These are phyloP conservation scores for Melolontha melolontha DNA, from an alignment of 2,888 invertebrate species.

Conservation along the genomic window DNA sequence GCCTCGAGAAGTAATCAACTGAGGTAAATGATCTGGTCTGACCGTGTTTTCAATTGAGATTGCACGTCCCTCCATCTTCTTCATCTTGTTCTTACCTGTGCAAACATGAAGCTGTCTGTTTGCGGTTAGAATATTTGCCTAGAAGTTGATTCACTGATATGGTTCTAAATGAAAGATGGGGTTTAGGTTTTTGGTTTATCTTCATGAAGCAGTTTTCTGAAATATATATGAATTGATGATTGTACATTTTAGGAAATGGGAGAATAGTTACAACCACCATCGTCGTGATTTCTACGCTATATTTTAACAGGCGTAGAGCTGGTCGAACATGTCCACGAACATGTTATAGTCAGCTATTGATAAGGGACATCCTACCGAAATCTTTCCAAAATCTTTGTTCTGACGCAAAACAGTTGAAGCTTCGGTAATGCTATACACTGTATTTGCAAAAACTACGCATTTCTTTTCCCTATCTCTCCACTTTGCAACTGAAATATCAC, in stretches of 20 bases:
- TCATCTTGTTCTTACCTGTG: too few species aligned
- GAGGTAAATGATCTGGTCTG: too few species aligned
- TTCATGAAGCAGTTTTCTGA: too few species aligned
- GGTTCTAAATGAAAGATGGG: too few species aligned
- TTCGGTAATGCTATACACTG: conserved; percentile 23
- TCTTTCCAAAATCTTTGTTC: background rate
- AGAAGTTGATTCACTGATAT: conserved; percentile 1
- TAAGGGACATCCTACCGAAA: conserved; percentile 35
- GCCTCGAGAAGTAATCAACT: too few species aligned
- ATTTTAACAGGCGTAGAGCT: conserved; percentile 22
- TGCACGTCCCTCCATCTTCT: too few species aligned
- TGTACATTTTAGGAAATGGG: conserved; percentile 16
- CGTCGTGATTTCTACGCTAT: conserved; percentile 6
- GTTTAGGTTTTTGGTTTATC: too few species aligned
- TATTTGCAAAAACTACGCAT: conserved; percentile 35
- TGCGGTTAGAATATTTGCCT: conserved; percentile 4
- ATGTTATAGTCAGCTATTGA: conserved; percentile 37
- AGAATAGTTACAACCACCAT: conserved; percentile 11
- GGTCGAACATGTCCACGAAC: conserved; percentile 30
- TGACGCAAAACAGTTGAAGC: conserved; percentile 11
- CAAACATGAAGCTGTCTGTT: background rate
- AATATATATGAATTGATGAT: conserved; percentile 9
- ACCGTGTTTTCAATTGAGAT: too few species aligned
- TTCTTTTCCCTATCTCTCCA: conserved; percentile 33
- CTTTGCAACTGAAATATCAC: conserved; percentile 30